Conservation (phyloP, 2,888 invertebrate species). For the Maniola hyperantus region DNA sequence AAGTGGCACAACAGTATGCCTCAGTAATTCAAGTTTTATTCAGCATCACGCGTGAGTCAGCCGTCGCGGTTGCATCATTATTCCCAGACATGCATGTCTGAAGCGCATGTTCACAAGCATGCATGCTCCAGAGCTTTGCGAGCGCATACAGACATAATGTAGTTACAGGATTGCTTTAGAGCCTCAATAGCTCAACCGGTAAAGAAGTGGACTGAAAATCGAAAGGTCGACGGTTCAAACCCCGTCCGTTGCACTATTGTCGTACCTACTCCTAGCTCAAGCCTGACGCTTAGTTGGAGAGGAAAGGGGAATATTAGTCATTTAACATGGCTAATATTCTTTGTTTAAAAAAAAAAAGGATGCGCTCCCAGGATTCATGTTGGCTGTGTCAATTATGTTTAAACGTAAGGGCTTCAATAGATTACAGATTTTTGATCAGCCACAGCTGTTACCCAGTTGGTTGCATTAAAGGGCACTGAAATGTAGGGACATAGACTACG, state of each 20-base stretch:
- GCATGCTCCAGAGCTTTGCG: constrained; percentile 19
- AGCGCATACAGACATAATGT: constrained; percentile 33
- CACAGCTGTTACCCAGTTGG: background rate
- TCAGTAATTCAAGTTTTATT: constrained; percentile 55
- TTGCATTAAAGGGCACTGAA: background rate
- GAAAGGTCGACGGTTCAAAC: too few species aligned
- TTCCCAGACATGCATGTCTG: constrained; percentile 64
- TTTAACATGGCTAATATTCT: too few species aligned
- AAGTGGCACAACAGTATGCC: constrained; percentile 5
- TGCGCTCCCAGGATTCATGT: constrained; percentile 28
- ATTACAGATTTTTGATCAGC: background rate
- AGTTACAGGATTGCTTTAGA: too few species aligned
- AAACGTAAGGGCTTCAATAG: background rate
- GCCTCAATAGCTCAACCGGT: too few species aligned
- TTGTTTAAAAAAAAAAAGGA: too few species aligned
- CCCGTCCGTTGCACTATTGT: too few species aligned
- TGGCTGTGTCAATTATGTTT: constrained; percentile 34
- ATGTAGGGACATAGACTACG: too few species aligned
- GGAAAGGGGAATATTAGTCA: too few species aligned
- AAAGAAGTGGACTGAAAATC: too few species aligned
- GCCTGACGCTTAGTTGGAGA: too few species aligned
- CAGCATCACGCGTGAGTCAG: constrained; percentile 59
- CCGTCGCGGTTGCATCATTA: constrained; percentile 61
- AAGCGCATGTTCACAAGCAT: constrained; percentile 25
- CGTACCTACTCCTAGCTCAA: too few species aligned